A percentile compares a stretch with the other conserved stretches of the same genome.
Conservation (phyloP, 2,113 vertebrate genomes). For the Scalopus aquaticus region DNA sequence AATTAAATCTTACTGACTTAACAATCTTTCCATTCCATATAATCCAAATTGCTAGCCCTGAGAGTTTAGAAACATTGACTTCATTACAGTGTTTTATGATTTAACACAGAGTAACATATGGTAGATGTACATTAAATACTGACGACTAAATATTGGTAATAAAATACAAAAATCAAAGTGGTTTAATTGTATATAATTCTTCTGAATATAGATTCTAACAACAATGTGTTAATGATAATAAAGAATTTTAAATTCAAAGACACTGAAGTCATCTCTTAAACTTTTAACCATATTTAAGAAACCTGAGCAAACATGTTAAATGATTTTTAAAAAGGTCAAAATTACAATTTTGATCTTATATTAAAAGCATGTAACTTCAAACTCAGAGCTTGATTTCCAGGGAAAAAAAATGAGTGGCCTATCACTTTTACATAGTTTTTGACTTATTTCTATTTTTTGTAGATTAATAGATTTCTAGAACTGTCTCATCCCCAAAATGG, state of each 20-base stretch:
- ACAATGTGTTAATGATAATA: background rate
- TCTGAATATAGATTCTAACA: background rate
- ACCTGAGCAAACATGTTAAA: background rate
- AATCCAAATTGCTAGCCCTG: background rate
- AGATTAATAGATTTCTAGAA: background rate
- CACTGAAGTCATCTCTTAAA: background rate
- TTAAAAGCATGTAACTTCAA: constrained; percentile 38
- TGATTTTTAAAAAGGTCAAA: background rate
- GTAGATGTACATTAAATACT: background rate
- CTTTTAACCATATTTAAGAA: background rate
- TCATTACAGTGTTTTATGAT: background rate
- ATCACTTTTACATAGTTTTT: background rate
- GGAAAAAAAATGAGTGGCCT: background rate
- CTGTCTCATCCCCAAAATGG: background rate
- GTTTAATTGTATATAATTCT: background rate
- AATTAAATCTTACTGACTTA: constrained; percentile 18
- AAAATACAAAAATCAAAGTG: background rate
- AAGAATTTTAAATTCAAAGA: constrained; percentile 3
- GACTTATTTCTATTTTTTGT: background rate
- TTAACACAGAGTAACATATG: background rate
- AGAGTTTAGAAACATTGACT: background rate
- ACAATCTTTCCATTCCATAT: background rate
- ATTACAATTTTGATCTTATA: background rate
- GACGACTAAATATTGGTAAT: background rate
- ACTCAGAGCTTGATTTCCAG: background rate